Evolutionary conservation across 2,113 vertebrate genomes (phyloP), one percentile per base, ranked within the genome.

Genomic region (Periophthalmus modestus): DNA sequence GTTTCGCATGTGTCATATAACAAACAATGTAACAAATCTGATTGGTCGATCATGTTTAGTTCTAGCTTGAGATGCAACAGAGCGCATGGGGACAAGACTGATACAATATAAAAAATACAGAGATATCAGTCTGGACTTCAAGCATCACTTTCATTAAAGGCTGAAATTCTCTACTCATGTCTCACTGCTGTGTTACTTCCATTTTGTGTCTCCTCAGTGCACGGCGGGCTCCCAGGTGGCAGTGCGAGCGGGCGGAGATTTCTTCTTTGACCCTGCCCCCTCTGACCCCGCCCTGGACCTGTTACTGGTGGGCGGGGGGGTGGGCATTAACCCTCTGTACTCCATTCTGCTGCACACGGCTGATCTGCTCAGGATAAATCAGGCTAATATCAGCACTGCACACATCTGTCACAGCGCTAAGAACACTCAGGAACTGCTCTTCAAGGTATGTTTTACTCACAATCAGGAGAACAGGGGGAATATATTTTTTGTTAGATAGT

Each of bases 311-410:
- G 97, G 96, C 4, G 97, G 97, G 10, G 97, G 96, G 9, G 96
- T 98, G 0, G 97, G 97, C 66, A 98, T 99, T 89, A 98, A 98
- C 88, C 98, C 98, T 3, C 91, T 99, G 77, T 95, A 96, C 88
- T 98, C 98, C 78, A 96, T 99, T 86, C 93, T 99, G 82, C 87
- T 95, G 68, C 96, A 99, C 77, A 19, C 91, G 1, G 88, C 89
- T 5, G 95, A 98, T 81, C 94, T 99, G 75, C 93, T 94, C 67
- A 89, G 85, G 77, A 87, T 50, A 7, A 85, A 84, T 28, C 94
- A 89, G 52, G 19, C 52, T 85, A 88, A 89, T 85, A 74, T 95
- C 2, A 94, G 95, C 73, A 92, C 89, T 1, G 88, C 88, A 15
- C 95, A 93, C 71, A 91, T 99, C 2, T 95, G 93, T 85, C 98